Evolutionary conservation across 2,888 invertebrate species (phyloP), one percentile per base, ranked within the genome.

Genomic region (Amorpha juglandis): DNA sequence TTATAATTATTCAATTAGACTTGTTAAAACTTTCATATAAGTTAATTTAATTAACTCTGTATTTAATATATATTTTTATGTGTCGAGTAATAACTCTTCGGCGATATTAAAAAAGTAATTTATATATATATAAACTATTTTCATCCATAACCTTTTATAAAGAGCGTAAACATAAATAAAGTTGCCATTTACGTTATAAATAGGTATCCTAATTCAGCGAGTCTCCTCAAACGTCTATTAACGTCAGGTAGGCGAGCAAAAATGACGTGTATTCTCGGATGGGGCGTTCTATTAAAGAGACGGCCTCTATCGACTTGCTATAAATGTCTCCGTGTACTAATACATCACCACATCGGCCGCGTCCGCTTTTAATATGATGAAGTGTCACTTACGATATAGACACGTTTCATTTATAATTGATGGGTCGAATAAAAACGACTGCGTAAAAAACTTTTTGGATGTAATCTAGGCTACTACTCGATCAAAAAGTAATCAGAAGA

Each of bases 241-340:
- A 58, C 19, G 58, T 58, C 58, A 38, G 19, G 19, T 38, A 38
- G 19, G 42, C 12, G 55, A 50, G 19, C 33, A 51, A 51, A 58
- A 63, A 58, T 63, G 74, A 16, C 19, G 74, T 73, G 70, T 69
- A 67, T 67, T 78, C 74, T 78, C 70, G 65, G 72, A 71, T 64
- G 68, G 69, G 71, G 73, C 70, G 64, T 68, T 72, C 77, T 81
- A 80, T 80, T 79, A 83, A 78, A 72, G 73, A 74, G 76, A 76
- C 75, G 77, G 74, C 72, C 77, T 78, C 77, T 82, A 80, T 78
- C 76, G 71, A 52, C 9, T 68, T 65, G 69, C 75, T 80, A 82
- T 81, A 80, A 82, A 78, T 72, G 80, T 77, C 76, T 69, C 71
- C 27, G 27, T 27, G 27, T 27, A 3, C 4, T 27, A 4, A 27